phyloP scores from a whole-genome alignment of 2,797 vertebrate species.

The Tapera naevia region DNA sequence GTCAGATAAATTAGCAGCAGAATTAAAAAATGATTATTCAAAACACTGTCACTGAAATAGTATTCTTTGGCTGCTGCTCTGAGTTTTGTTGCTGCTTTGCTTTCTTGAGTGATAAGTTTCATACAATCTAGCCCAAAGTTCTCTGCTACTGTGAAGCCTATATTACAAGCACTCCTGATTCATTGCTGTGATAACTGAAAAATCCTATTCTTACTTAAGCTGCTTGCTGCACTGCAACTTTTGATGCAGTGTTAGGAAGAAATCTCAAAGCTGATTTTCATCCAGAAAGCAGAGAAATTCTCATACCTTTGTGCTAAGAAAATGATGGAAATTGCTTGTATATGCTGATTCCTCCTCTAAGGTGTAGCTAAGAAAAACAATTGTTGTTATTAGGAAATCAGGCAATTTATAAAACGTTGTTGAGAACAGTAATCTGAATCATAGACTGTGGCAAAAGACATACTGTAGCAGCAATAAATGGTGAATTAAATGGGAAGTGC shows the following conservation, averaged over 20 bases:
- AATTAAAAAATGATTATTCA: background rate
- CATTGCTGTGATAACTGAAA: background rate
- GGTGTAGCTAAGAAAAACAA: background rate
- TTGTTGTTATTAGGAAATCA: background rate
- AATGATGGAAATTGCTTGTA: background rate
- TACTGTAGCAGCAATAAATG: background rate
- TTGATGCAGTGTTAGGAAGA: background rate
- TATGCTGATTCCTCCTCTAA: background rate
- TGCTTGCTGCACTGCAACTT: background rate
- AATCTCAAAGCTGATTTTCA: background rate
- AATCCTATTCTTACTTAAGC: background rate
- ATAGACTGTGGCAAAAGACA: background rate
- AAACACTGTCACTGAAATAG: background rate
- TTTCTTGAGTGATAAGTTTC: background rate
- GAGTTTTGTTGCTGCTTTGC: background rate
- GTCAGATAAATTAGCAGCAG: background rate
- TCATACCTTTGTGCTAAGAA: background rate
- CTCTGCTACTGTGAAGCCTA: background rate
- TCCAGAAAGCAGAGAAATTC: background rate
- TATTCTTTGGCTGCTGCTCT: background rate
- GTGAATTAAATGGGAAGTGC: conserved; percentile 28
- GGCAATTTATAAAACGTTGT: background rate
- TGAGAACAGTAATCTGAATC: background rate
- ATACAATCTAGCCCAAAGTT: background rate
- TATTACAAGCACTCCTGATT: background rate